Percentiles rank a stretch among this genome's conserved stretches.
These are phyloP conservation scores for Hippopotamus amphibius DNA, from an alignment of 2,113 vertebrate genomes.

Conservation along the genomic window DNA sequence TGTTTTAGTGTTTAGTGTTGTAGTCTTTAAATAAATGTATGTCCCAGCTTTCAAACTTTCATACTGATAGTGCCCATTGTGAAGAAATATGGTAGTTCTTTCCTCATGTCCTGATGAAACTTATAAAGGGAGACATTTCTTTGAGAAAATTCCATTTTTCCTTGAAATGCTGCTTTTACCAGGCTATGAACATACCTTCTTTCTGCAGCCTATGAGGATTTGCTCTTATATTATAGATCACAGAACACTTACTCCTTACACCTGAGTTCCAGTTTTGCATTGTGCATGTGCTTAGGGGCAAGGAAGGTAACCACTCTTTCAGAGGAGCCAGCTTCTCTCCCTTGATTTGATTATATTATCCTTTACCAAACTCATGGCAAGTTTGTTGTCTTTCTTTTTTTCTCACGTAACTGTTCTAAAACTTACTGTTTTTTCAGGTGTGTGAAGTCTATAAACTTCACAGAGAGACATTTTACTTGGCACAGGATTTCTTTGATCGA, in stretches of 20 bases:
- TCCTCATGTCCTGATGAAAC: not conserved
- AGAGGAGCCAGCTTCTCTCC: not conserved
- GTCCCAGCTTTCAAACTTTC: not conserved
- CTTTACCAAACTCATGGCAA: not conserved
- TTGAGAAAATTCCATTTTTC: not conserved
- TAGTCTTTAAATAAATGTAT: not conserved
- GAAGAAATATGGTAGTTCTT: not conserved
- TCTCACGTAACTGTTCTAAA: not conserved
- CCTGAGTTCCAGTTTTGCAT: not conserved
- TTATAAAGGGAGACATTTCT: not conserved
- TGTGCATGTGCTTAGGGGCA: not conserved
- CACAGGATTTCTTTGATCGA: slow-evolving; percentile 98
- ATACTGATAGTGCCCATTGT: not conserved
- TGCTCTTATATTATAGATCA: not conserved
- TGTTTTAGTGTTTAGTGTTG: not conserved
- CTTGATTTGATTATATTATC: not conserved
- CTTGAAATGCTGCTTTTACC: not conserved
- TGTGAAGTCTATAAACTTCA: slow-evolving; percentile 97
- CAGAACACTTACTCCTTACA: not conserved
- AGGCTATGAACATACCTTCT: not conserved
- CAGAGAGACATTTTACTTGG: slow-evolving; percentile 96
- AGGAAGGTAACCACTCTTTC: not conserved
- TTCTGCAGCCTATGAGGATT: not conserved
- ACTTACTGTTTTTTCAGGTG: slow-evolving; percentile 87
- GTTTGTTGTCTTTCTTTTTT: not conserved